Conservation (phyloP, 1,140 invertebrate genomes). For the Hyphantria cunea region DNA sequence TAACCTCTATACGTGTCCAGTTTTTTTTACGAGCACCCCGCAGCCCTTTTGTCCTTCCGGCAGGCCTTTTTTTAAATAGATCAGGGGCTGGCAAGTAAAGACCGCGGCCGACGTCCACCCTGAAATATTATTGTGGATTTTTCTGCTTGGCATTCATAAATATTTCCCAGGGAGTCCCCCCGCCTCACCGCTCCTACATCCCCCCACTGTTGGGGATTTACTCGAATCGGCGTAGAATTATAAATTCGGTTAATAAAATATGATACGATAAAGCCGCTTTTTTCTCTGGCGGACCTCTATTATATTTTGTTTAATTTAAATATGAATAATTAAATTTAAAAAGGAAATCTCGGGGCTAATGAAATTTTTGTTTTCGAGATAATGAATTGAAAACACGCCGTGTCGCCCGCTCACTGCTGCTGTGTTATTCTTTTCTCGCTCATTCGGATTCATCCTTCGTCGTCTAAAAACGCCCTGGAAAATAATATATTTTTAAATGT, state of each 20-base stretch:
- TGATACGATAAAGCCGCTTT: slow-evolving; percentile 79
- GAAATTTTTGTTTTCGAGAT: slow-evolving; percentile 81
- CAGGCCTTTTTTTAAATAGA: slow-evolving; percentile 79
- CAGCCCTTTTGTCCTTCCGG: slow-evolving; percentile 79
- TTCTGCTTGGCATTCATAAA: slow-evolving; percentile 79
- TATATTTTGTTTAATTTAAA: slow-evolving; percentile 82
- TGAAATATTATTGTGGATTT: slow-evolving; percentile 82
- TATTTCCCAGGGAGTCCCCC: slow-evolving; percentile 60
- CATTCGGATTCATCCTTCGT: slow-evolving; percentile 73
- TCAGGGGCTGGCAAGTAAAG: slow-evolving; percentile 75
- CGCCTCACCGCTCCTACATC: slow-evolving; percentile 30
- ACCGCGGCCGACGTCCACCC: slow-evolving; percentile 69
- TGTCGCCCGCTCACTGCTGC: slow-evolving; percentile 52
- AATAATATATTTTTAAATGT: slow-evolving; percentile 65
- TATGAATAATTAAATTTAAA: slow-evolving; percentile 81
- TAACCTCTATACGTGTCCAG: slow-evolving; percentile 74
- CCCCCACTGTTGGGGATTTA: slow-evolving; percentile 47
- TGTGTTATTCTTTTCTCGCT: slow-evolving; percentile 78
- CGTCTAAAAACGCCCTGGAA: slow-evolving; percentile 52
- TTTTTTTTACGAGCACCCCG: slow-evolving; percentile 71
- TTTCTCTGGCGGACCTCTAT: slow-evolving; percentile 77
- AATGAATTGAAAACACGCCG: slow-evolving; percentile 81
- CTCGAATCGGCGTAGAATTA: slow-evolving; percentile 75
- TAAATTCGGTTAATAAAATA: slow-evolving; percentile 81
- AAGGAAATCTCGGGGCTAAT: slow-evolving; percentile 79